A percentile compares a stretch with the other conserved stretches of the same genome.
phyloP scores from a whole-genome alignment of 2,797 vertebrate species.

The Artibeus lituratus region DNA sequence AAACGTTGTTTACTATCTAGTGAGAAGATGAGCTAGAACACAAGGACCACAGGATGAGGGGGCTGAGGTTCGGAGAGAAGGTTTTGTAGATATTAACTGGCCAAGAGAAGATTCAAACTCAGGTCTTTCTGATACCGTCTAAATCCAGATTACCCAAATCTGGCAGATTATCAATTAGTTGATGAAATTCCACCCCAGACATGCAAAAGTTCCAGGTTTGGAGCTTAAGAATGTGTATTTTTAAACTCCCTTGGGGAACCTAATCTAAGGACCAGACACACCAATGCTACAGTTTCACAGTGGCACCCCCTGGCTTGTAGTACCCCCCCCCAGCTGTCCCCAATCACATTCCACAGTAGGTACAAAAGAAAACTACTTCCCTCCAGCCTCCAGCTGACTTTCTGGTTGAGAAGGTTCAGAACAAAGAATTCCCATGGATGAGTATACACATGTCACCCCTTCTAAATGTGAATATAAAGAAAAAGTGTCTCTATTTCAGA shows the following conservation, averaged over 20 bases:
- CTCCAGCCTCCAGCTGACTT: not conserved
- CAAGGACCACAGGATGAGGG: not conserved
- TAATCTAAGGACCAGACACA: not conserved
- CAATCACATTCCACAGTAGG: not conserved
- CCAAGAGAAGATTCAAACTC: not conserved
- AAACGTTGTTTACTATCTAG: not conserved
- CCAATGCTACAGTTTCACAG: not conserved
- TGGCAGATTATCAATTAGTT: not conserved
- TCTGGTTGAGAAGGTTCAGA: not conserved
- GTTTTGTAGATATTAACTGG: not conserved
- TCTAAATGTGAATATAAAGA: conserved; percentile 14
- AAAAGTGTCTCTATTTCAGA: conserved; percentile 21
- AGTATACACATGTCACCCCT: not conserved
- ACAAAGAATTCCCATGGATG: not conserved
- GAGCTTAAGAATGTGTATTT: not conserved
- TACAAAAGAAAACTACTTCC: not conserved
- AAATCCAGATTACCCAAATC: not conserved
- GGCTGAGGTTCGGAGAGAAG: not conserved
- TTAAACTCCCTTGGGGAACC: not conserved
- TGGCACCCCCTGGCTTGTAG: not conserved
- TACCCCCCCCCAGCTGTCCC: not conserved
- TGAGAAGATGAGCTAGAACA: not conserved
- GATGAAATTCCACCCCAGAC: not conserved
- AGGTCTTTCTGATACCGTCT: not conserved
- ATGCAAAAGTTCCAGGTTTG: not conserved